These are phyloP conservation scores for Laspeyria flexula DNA, from an alignment of 2,888 invertebrate species.

Conservation along the genomic window DNA sequence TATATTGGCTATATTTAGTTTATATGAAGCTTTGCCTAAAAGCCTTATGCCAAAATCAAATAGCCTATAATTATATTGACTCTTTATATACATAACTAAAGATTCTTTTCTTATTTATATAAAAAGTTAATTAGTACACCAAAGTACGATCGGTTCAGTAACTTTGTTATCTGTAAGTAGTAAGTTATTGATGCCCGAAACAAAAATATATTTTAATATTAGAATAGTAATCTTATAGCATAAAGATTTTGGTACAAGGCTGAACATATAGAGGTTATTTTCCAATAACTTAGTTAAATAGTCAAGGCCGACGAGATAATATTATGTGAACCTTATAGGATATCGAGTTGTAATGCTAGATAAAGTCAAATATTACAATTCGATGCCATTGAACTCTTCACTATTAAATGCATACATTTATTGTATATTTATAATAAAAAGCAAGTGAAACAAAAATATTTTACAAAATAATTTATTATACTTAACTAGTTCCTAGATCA, in stretches of 20 bases:
- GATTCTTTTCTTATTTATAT: slow-evolving; percentile 14
- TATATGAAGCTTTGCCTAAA: slow-evolving; percentile 26
- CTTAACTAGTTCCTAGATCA: slow-evolving; percentile 66
- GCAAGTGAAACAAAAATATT: slow-evolving; percentile 34
- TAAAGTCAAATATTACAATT: slow-evolving; percentile 7
- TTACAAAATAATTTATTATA: slow-evolving; percentile 70
- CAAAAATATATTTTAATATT: slow-evolving; percentile 28
- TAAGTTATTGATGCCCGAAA: slow-evolving; percentile 30
- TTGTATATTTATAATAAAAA: slow-evolving; percentile 5
- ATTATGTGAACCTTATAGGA: slow-evolving; percentile 1
- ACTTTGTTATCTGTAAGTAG: slow-evolving; percentile 24
- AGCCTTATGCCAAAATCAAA: slow-evolving; percentile 47
- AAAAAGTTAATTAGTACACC: slow-evolving; percentile 29
- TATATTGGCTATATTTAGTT: slow-evolving; percentile 21
- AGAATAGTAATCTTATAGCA: slow-evolving; percentile 21
- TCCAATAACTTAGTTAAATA: slow-evolving; percentile 17
- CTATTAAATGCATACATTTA: background rate
- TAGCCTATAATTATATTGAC: slow-evolving; percentile 6
- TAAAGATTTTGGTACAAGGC: slow-evolving; percentile 52
- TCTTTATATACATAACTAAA: slow-evolving; percentile 3
- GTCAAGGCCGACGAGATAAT: slow-evolving; percentile 20
- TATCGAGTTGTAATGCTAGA: slow-evolving; percentile 7
- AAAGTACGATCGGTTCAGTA: slow-evolving; percentile 37
- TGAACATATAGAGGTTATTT: slow-evolving; percentile 48
- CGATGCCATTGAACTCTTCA: background rate